Evolutionary conservation across 2,888 invertebrate genomes (phyloP).

Genomic region (Drepana falcataria): DNA sequence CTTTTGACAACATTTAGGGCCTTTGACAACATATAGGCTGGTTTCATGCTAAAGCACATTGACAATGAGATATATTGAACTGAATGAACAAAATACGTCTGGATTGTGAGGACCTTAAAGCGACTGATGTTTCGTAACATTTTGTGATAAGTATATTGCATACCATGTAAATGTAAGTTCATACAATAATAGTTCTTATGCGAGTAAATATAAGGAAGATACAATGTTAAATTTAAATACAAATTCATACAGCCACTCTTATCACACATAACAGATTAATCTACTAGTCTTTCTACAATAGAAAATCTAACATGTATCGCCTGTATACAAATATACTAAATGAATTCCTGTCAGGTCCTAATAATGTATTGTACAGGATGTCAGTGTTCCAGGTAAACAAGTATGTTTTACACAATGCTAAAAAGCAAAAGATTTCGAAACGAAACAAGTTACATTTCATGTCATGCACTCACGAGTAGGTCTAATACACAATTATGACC

Average conservation of each 20-base stretch:
- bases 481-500: slow-evolving; percentile 15
- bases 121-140: slow-evolving; percentile 54
- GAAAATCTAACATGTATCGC: slow-evolving; percentile 73
- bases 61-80: slow-evolving; percentile 57
- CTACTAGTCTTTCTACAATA: slow-evolving; percentile 70
- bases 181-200: slow-evolving; percentile 32
- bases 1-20: too few relatives aligned
- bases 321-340: slow-evolving; percentile 67
- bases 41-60: slow-evolving; percentile 45
- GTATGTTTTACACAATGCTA: slow-evolving; percentile 45
- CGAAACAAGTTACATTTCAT: slow-evolving; percentile 42
- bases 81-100: slow-evolving; percentile 15
- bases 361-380: slow-evolving; percentile 52
- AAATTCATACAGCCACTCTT: slow-evolving; percentile 75
- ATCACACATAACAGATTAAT: slow-evolving; percentile 73
- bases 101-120: slow-evolving; percentile 14
- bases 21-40: slow-evolving; percentile 4
- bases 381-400: slow-evolving; percentile 39
- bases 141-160: slow-evolving; percentile 35
- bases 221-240: slow-evolving; percentile 50
- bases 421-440: slow-evolving; percentile 44
- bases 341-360: slow-evolving; percentile 43
- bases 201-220: slow-evolving; percentile 49
- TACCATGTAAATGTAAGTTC: slow-evolving; percentile 24
- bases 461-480: slow-evolving; percentile 35